phyloP scores from a whole-genome alignment of 2,888 invertebrate genomes.

The Hydropsyche betteni region DNA sequence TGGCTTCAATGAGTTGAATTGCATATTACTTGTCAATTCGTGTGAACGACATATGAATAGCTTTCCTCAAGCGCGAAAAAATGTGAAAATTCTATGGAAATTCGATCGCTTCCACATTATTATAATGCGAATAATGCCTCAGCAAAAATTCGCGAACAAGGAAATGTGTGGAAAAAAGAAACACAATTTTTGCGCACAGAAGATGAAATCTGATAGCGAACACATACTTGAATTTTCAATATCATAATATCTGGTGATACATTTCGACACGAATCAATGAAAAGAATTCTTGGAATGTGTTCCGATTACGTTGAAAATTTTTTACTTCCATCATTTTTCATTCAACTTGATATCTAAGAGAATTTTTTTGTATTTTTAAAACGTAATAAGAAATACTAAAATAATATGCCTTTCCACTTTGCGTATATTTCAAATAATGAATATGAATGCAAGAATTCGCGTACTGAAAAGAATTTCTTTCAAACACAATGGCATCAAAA shows the following conservation, averaged over 20 bases:
- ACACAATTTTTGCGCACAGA: neutral
- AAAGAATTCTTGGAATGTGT: too few relatives aligned
- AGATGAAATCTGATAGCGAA: neutral
- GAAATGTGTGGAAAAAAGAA: neutral
- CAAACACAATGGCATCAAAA: neutral
- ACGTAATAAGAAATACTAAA: neutral
- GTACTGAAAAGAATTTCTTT: neutral
- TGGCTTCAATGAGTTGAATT: too few relatives aligned
- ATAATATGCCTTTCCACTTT: too few relatives aligned
- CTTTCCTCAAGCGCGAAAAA: neutral
- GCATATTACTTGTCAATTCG: too few relatives aligned
- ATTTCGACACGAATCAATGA: neutral
- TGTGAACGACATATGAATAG: too few relatives aligned
- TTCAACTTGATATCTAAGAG: neutral
- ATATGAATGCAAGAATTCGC: neutral
- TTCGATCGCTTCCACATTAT: neutral
- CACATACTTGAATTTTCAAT: neutral
- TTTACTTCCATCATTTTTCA: neutral
- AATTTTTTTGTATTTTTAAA: neutral
- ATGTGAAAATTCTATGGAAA: constrained; percentile 4
- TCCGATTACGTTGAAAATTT: constrained; percentile 6
- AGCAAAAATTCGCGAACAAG: neutral
- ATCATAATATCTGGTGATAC: neutral
- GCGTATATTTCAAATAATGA: neutral
- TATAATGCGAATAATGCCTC: neutral